These are phyloP conservation scores for Echiichthys vipera DNA, from an alignment of 2,797 vertebrate species.

Conservation along the genomic window DNA sequence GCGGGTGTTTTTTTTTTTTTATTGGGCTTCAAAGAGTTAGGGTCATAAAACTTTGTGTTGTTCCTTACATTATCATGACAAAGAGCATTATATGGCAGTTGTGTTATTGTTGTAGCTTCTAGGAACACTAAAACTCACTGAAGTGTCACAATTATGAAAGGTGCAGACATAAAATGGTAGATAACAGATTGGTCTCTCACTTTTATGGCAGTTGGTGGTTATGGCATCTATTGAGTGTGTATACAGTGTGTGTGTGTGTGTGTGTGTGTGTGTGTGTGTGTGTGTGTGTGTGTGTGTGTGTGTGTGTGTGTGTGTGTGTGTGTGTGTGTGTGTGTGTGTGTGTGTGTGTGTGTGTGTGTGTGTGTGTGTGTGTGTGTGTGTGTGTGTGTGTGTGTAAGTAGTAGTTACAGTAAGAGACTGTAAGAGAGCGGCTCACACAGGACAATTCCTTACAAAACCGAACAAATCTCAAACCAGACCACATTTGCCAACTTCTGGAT, in stretches of 20 bases:
- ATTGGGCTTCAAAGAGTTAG: conserved; percentile 19
- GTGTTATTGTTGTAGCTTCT: conserved; percentile 3
- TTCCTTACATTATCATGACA: conserved; percentile 19
- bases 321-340: too few species aligned
- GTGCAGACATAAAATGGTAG: neutral
- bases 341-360: too few species aligned
- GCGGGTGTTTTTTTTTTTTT: conserved; percentile 3
- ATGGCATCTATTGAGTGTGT: conserved; percentile 14
- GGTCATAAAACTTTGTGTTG: conserved; percentile 15
- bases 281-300: neutral
- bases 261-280: neutral
- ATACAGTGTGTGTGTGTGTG: neutral
- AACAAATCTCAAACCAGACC: too few species aligned
- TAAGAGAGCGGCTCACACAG: too few species aligned
- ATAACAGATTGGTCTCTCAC: conserved; percentile 9
- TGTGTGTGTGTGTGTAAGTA: too few species aligned
- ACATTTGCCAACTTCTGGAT: too few species aligned
- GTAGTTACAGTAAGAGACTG: too few species aligned
- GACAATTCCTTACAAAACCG: too few species aligned
- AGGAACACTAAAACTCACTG: conserved; percentile 18
- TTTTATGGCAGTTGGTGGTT: neutral
- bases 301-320: too few species aligned
- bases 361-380: too few species aligned
- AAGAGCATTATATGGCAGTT: conserved; percentile 5
- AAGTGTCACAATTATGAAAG: conserved; percentile 28